Percentiles rank a stretch among this genome's conserved stretches.
Evolutionary conservation across 2,888 invertebrate genomes (phyloP).

Genomic region (Agrotis puta): DNA sequence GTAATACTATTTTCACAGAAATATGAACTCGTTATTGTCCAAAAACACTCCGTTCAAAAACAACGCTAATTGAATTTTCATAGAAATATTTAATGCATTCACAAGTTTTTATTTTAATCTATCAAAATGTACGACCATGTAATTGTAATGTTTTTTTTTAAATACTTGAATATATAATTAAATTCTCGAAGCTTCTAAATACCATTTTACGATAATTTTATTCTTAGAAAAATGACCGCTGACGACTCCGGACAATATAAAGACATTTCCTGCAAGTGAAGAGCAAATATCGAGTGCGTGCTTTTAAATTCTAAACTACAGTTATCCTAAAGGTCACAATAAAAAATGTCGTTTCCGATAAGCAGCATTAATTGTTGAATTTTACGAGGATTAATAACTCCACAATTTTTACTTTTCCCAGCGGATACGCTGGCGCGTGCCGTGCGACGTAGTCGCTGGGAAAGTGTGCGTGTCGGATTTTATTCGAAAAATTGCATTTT

Average conservation of each 20-base stretch:
- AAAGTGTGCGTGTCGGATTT: constrained; percentile 29
- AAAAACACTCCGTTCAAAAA: constrained; percentile 26
- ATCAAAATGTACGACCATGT: constrained; percentile 61
- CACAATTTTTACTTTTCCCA: constrained; percentile 59
- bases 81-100: constrained; percentile 55
- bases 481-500: neutral
- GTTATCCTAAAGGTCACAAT: constrained; percentile 54
- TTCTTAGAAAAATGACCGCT: constrained; percentile 45
- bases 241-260: constrained; percentile 26
- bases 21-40: constrained; percentile 31
- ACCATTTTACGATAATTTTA: constrained; percentile 43
- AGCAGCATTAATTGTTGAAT: constrained; percentile 42
- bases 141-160: constrained; percentile 58
- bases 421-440: constrained; percentile 50
- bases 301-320: constrained; percentile 52
- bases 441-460: constrained; percentile 50
- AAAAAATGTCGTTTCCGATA: constrained; percentile 55
- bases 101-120: constrained; percentile 64
- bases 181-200: constrained; percentile 42
- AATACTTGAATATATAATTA: constrained; percentile 41
- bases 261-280: constrained; percentile 43
- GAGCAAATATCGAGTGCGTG: constrained; percentile 32
- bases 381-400: constrained; percentile 53
- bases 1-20: constrained; percentile 35
- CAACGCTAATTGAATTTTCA: constrained; percentile 60